phyloP scores from a whole-genome alignment of 2,888 invertebrate species.

The Brachycybe producta region DNA sequence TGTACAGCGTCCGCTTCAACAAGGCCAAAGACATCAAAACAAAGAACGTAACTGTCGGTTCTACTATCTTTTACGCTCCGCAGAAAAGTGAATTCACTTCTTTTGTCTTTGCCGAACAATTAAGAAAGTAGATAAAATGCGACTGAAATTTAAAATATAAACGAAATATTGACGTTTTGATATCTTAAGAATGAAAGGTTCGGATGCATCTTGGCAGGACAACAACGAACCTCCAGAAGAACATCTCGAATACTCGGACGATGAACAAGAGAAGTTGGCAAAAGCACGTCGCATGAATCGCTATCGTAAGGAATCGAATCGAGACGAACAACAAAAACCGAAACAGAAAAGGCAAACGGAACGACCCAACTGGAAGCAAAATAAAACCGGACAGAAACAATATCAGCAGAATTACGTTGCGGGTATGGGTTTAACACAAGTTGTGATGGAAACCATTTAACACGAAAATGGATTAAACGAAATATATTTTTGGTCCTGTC shows the following conservation, averaged over 20 bases:
- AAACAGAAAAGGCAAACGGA: neutral
- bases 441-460: too few relatives aligned
- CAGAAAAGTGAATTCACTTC: slow-evolving; percentile 50
- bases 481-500: too few relatives aligned
- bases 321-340: neutral
- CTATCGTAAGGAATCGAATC: neutral
- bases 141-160: slow-evolving; percentile 12
- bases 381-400: too few relatives aligned
- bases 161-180: slow-evolving; percentile 21
- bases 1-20: slow-evolving; percentile 86
- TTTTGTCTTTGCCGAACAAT: slow-evolving; percentile 58
- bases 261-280: slow-evolving; percentile 57
- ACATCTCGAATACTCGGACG: slow-evolving; percentile 70
- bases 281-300: slow-evolving; percentile 12
- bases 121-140: slow-evolving; percentile 48
- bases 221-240: slow-evolving; percentile 64
- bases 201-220: slow-evolving; percentile 77
- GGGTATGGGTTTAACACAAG: too few relatives aligned
- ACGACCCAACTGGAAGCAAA: too few relatives aligned
- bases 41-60: slow-evolving; percentile 51
- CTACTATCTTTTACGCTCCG: slow-evolving; percentile 71
- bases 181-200: slow-evolving; percentile 57
- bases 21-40: slow-evolving; percentile 56
- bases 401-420: too few relatives aligned
- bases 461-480: too few relatives aligned